Evolutionary conservation across 2,113 vertebrate genomes (phyloP), one percentile per base, ranked within the genome.

Genomic region (Chloebia gouldiae): DNA sequence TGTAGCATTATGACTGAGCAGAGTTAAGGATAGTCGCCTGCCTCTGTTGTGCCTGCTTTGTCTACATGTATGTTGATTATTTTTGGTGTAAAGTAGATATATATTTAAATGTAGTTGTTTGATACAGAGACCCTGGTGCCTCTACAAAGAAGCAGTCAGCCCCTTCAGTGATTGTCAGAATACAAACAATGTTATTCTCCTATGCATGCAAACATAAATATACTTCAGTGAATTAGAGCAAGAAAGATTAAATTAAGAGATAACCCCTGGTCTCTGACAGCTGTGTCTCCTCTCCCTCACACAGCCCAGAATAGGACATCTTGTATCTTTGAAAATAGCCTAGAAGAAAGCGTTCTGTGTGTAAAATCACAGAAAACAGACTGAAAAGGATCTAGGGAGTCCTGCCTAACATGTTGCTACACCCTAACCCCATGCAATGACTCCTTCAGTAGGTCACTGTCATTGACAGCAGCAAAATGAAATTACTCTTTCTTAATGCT

Each of bases 181-280:
- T 53, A 91, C 50, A 88, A 92, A 80, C 82, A 49, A 96, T n/a
- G 66, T 91, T 95, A 33, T 95, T 85, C 15, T 73, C 45, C 75
- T 71, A 65, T 70, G 71, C 71, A 28, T 54, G 59, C 66, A 95
- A 95, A 95, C 24, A 91, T n/a, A 94, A 93, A 94, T 84, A 69
- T 33, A 86, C 81, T 95, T 91, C 78, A 87, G 93, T 95, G 95
- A 95, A 95, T 80, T 92, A 93, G 92, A 95, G 94, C 90, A 95
- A 95, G 87, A 92, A 92, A 95, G 81, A 95, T 93, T 89, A 54
- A 95, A 90, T 94, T 91, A 93, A 92, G 89, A 93, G 86, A 19
- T 69, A 85, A 92, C 69, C n/a, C 47, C 86, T 91, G 76, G 71
- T 72, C 80, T 40, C 79, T 86, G 86, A 88, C 86, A 96, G 69